These are phyloP conservation scores for Biston stratarius DNA, from an alignment of 2,888 invertebrate genomes.

Conservation along the genomic window DNA sequence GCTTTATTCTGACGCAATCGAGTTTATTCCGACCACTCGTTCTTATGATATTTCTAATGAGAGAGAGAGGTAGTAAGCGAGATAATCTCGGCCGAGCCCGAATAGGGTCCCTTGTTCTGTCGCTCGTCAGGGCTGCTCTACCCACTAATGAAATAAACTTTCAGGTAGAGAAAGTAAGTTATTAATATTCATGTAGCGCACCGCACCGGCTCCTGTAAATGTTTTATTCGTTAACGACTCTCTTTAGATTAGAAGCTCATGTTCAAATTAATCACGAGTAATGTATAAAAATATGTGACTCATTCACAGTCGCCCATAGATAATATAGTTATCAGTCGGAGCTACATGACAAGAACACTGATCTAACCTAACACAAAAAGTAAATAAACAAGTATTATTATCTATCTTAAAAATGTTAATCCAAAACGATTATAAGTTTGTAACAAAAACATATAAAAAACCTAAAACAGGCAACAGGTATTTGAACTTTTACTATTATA, in stretches of 20 bases:
- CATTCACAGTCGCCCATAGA: too few relatives aligned
- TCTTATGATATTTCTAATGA: neutral
- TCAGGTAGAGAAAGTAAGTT: slow-evolving; percentile 75
- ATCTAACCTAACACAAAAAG: too few relatives aligned
- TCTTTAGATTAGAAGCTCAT: slow-evolving; percentile 24
- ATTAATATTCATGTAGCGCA: slow-evolving; percentile 80
- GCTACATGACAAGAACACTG: too few relatives aligned
- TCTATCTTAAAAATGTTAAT: too few relatives aligned
- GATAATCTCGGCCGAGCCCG: neutral
- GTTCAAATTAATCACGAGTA: neutral
- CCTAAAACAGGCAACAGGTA: too few relatives aligned
- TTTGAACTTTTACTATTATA: too few relatives aligned
- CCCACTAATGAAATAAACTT: slow-evolving; percentile 82
- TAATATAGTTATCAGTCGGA: too few relatives aligned
- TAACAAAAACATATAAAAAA: too few relatives aligned
- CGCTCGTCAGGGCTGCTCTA: slow-evolving; percentile 24
- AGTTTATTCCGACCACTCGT: neutral
- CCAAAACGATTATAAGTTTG: too few relatives aligned
- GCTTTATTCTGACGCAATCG: slow-evolving; percentile 2
- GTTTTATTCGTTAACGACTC: slow-evolving; percentile 85
- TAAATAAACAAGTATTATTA: too few relatives aligned
- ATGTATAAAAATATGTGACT: neutral
- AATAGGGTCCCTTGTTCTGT: slow-evolving; percentile 4
- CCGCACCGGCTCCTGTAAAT: slow-evolving; percentile 76
- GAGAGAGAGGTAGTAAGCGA: too few relatives aligned